Base-by-base conservation (phyloP, 2,113 vertebrate genomes). In the Daubentonia madagascariensis region DNA sequence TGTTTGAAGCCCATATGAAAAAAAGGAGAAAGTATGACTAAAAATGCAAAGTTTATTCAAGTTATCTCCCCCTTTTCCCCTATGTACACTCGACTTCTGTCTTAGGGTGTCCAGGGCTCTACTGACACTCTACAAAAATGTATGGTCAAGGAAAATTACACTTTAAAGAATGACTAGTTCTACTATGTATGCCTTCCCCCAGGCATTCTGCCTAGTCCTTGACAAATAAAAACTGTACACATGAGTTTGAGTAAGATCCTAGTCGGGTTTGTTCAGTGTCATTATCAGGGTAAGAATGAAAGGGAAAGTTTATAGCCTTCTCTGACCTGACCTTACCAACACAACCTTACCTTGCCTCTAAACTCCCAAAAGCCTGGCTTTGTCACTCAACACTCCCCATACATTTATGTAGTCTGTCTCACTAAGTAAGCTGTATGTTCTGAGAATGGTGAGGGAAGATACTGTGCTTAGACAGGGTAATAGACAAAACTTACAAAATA, bases 291-390 rank as follows among this genome's bases (percentile, higher is more conserved):
- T 94, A 92, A 61, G n/a, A 85, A 76, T 76, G 43, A n/a, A 81
- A 92, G n/a, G n/a, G 32, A 96, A 85, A 79, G 10, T 85, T 65
- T 79, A 85, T 78, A 91, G 54, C 25, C 3, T 89, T 89, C 7
- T 92, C 35, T 91, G 68, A 87, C 25, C 11, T 87, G 52, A 84
- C 32, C 61, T 70, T 87, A 54, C 13, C 45, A 92, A 78, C 9
- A 85, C 35, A 90, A 80, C 9, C 25, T 79, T 92, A 40, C 28
- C 57, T 50, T 89, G 8, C 54, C 23, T 96, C 43, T 86, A 95
- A 97, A 96, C 17, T 68, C 35, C 32, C 89, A 93, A 94, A 90
- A 50, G 50, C 28, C 20, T 72, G 23, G 57, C 10, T 85, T 92
- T 92, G 54, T 92, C 35, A 70, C n/a, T 92, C 30, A 78, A 70